These are phyloP conservation scores for Nowickia ferox DNA, from an alignment of 2,888 invertebrate species.

Conservation along the genomic window DNA sequence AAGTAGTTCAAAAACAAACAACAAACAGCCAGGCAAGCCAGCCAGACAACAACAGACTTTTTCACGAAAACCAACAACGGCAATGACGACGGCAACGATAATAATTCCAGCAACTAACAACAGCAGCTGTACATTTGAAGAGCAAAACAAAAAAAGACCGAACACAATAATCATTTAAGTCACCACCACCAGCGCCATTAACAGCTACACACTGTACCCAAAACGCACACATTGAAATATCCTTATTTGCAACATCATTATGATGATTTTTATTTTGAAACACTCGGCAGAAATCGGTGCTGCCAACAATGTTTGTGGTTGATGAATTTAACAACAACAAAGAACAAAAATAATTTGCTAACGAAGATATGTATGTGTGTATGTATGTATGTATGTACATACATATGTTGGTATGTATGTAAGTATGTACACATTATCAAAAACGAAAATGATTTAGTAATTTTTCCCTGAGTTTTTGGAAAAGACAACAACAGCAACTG, in stretches of 20 bases:
- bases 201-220: conserved; percentile 15
- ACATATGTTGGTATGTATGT: no score
- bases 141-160: conserved; percentile 19
- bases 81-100: conserved; percentile 49
- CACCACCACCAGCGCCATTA: conserved; percentile 48
- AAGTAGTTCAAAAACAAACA: conserved; percentile 43
- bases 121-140: conserved; percentile 65
- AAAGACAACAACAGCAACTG: conserved; percentile 50
- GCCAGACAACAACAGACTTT: conserved; percentile 65
- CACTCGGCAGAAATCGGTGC: conserved; percentile 32
- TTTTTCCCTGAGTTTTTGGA: conserved; percentile 25
- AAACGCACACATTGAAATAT: background rate
- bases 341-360: conserved; percentile 43
- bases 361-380: conserved; percentile 14
- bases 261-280: conserved; percentile 40
- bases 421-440: background rate
- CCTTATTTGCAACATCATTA: conserved; percentile 36
- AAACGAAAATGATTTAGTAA: conserved; percentile 10
- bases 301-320: conserved; percentile 37
- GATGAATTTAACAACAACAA: conserved; percentile 45
- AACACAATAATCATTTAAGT: conserved; percentile 53
- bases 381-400: no score
- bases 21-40: conserved; percentile 49
- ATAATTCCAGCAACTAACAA: conserved; percentile 63
- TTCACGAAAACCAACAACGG: conserved; percentile 48